These are phyloP conservation scores for Eupithecia vulgata DNA, from an alignment of 2,888 invertebrate genomes.

Conservation along the genomic window DNA sequence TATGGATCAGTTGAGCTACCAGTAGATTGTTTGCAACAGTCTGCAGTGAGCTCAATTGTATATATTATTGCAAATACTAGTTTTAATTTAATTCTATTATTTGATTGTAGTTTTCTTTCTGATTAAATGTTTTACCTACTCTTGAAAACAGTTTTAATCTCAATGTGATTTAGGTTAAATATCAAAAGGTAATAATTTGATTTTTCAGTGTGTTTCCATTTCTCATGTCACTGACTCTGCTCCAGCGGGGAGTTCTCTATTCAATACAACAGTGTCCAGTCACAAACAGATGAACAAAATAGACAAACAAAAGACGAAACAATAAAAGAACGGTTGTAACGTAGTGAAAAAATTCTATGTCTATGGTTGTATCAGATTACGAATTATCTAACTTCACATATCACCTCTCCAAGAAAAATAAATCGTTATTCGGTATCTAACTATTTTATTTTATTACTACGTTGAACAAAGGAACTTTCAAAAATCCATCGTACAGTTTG, in stretches of 20 bases:
- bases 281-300: neutral
- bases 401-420: neutral
- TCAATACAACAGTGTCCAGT: neutral
- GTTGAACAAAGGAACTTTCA: too few relatives aligned
- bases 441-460: too few relatives aligned
- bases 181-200: neutral
- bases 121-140: too few relatives aligned
- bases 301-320: neutral
- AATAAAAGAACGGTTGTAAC: neutral
- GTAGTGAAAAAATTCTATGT: too few relatives aligned
- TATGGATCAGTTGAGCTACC: too few relatives aligned
- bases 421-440: neutral
- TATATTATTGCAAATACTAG: too few relatives aligned
- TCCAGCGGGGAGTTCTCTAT: neutral
- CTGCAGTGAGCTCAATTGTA: too few relatives aligned
- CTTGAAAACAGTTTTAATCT: neutral
- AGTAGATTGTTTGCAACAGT: too few relatives aligned
- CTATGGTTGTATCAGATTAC: too few relatives aligned
- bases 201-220: neutral
- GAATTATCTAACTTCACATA: neutral
- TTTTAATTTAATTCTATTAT: too few relatives aligned
- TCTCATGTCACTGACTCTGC: neutral
- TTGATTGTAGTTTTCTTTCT: too few relatives aligned
- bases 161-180: neutral
- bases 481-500: too few relatives aligned